Evolutionary conservation across 2,113 vertebrate genomes (phyloP).

Genomic region (Oreochromis tanganicae): DNA sequence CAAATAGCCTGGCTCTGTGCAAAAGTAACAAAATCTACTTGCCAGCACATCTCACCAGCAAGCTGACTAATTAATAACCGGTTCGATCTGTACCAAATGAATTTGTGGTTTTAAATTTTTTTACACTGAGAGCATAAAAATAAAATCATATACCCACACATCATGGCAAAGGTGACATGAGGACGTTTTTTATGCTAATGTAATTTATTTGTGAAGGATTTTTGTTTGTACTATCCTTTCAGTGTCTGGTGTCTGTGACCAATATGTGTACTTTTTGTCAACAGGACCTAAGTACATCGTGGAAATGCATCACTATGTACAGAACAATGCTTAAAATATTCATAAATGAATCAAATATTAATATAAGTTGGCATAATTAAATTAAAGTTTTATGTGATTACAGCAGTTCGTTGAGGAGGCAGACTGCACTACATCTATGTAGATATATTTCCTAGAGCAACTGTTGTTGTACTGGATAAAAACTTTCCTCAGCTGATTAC

Average conservation of each 20-base stretch:
- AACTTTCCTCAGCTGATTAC: not conserved
- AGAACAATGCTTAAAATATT: not conserved
- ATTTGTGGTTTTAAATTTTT: not conserved
- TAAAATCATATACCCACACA: not conserved
- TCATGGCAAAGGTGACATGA: not conserved
- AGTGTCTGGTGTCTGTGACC: not conserved
- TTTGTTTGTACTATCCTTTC: not conserved
- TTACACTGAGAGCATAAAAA: not conserved
- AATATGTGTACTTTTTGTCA: not conserved
- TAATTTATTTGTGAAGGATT: not conserved
- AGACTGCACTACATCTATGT: not conserved
- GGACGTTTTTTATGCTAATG: not conserved
- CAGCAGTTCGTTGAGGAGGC: not conserved
- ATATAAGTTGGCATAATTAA: not conserved
- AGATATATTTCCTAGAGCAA: not conserved
- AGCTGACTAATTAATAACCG: not conserved
- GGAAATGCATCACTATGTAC: not conserved
- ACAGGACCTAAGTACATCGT: not conserved
- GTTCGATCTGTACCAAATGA: not conserved
- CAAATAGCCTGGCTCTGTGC: not conserved
- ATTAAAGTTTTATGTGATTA: not conserved
- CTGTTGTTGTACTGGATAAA: not conserved
- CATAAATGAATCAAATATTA: not conserved
- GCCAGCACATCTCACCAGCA: not conserved
- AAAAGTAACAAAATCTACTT: not conserved